phyloP scores from a whole-genome alignment of 2,113 vertebrate species.

The Phrynosoma blainvillii region DNA sequence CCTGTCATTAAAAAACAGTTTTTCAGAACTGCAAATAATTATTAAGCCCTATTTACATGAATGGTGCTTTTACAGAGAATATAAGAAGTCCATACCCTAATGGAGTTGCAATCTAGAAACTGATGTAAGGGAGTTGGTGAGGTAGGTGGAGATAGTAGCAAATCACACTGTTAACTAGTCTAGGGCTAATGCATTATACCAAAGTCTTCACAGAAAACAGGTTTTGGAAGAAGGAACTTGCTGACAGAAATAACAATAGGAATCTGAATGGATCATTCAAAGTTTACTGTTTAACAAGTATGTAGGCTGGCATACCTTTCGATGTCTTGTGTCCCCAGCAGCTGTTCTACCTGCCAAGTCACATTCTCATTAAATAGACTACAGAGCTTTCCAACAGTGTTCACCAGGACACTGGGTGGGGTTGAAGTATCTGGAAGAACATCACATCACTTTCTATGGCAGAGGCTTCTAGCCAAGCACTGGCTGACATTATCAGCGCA shows the following conservation, averaged over 20 bases:
- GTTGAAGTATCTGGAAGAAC: slow-evolving; percentile 78
- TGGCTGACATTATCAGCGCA: neutral
- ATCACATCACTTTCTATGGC: slow-evolving; percentile 24
- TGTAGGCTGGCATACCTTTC: slow-evolving; percentile 80
- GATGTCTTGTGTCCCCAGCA: slow-evolving; percentile 84
- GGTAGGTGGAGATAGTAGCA: neutral
- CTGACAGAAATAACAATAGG: neutral
- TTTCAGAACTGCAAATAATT: neutral
- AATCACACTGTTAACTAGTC: neutral
- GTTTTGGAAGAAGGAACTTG: neutral
- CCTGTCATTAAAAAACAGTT: neutral
- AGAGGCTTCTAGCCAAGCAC: neutral
- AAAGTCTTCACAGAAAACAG: neutral
- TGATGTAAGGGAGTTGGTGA: no score
- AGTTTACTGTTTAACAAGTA: neutral
- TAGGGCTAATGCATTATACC: neutral
- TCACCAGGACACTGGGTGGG: slow-evolving; percentile 81
- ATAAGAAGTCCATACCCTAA: neutral
- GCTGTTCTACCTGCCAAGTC: slow-evolving; percentile 70
- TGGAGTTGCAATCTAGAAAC: neutral
- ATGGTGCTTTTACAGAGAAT: neutral
- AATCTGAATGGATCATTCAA: neutral
- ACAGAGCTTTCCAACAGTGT: slow-evolving; percentile 80
- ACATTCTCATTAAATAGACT: slow-evolving; percentile 65
- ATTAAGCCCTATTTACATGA: neutral